Evolutionary conservation across 2,113 vertebrate genomes (phyloP).

Genomic region (Oreochromis spilurus): DNA sequence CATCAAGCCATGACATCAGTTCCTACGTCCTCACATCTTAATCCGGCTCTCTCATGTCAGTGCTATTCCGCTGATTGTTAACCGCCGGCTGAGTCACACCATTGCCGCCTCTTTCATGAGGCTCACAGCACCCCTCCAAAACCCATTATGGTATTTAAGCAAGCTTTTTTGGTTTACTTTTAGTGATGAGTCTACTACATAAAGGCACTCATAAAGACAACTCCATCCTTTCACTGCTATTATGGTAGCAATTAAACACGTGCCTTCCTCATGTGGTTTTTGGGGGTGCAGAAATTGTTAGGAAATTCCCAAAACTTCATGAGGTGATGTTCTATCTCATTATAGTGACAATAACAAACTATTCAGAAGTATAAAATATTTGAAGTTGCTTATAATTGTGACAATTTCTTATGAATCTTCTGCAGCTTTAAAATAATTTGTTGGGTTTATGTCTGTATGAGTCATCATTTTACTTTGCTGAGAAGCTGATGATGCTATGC

Average conservation of each 20-base stretch:
- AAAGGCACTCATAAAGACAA: slow-evolving; percentile 43
- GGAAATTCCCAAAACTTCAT: slow-evolving; percentile 41
- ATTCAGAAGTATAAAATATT: slow-evolving; percentile 9
- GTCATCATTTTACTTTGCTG: neutral
- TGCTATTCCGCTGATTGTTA: neutral
- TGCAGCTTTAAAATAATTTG: slow-evolving; percentile 7
- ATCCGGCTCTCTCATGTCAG: neutral
- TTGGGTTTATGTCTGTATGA: neutral
- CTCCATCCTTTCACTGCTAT: slow-evolving; percentile 50
- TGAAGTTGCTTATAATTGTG: neutral
- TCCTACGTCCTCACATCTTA: neutral
- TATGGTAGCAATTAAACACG: slow-evolving; percentile 44
- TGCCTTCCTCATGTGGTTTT: slow-evolving; percentile 47
- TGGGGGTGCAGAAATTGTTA: slow-evolving; percentile 24
- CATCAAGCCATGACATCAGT: neutral
- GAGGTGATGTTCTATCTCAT: slow-evolving; percentile 38
- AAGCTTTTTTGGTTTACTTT: slow-evolving; percentile 33
- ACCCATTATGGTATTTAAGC: slow-evolving; percentile 26
- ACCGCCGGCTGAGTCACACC: slow-evolving; percentile 42
- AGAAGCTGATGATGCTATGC: slow-evolving; percentile 2
- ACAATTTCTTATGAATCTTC: neutral
- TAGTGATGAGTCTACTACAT: slow-evolving; percentile 42
- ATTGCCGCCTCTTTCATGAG: slow-evolving; percentile 44
- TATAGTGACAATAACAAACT: slow-evolving; percentile 33
- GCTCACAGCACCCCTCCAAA: neutral